These are phyloP conservation scores for Pedetes capensis DNA, from an alignment of 2,113 vertebrate genomes.

Conservation along the genomic window DNA sequence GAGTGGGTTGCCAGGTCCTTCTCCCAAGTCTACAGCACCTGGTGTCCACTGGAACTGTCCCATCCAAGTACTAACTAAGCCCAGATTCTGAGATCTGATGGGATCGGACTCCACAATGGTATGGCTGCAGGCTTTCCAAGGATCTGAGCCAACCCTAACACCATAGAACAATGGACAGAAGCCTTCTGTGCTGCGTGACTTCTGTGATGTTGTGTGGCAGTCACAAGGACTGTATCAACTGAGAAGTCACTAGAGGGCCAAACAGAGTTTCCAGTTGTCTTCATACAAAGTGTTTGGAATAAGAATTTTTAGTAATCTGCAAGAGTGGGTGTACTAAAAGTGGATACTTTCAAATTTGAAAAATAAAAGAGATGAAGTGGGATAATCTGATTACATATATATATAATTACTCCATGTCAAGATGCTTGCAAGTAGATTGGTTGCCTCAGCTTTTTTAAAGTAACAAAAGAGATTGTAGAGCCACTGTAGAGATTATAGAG, in stretches of 20 bases:
- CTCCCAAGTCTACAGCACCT: too few relatives aligned
- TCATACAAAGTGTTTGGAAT: neutral
- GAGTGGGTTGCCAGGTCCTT: too few relatives aligned
- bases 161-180: neutral
- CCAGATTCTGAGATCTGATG: too few relatives aligned
- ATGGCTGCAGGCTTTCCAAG: too few relatives aligned
- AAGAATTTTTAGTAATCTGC: neutral
- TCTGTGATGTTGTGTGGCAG: neutral
- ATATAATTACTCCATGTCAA: neutral
- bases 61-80: too few relatives aligned
- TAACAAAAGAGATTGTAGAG: neutral
- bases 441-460: neutral
- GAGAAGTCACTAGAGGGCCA: neutral
- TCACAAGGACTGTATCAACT: neutral
- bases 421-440: neutral
- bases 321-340: neutral
- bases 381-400: neutral
- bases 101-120: too few relatives aligned
- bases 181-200: neutral
- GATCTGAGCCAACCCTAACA: neutral
- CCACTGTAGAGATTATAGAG: too few relatives aligned
- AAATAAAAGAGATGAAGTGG: neutral
- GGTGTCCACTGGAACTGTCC: too few relatives aligned
- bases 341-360: neutral
- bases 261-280: neutral